These are phyloP conservation scores for Amiota minor DNA, from an alignment of 2,888 invertebrate species.

Conservation along the genomic window DNA sequence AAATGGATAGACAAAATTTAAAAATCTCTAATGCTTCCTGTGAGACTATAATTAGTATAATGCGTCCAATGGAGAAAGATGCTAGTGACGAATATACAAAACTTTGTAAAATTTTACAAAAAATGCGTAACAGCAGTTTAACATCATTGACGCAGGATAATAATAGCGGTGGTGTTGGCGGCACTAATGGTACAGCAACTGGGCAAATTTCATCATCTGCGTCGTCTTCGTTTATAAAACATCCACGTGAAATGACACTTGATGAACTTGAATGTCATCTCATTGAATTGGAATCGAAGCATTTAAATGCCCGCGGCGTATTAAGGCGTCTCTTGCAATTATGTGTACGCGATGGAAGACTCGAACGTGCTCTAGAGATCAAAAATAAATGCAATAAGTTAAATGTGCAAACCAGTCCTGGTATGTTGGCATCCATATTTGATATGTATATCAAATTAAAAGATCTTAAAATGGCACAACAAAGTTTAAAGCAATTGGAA, in stretches of 20 bases:
- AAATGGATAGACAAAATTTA: constrained; percentile 65
- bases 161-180: constrained; percentile 17
- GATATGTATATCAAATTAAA: constrained; percentile 77
- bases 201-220: constrained; percentile 28
- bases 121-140: constrained; percentile 74
- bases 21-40: constrained; percentile 75
- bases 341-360: constrained; percentile 76
- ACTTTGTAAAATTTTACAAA: constrained; percentile 58
- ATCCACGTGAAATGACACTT: constrained; percentile 78
- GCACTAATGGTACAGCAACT: constrained; percentile 39
- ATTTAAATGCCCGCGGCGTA: constrained; percentile 80
- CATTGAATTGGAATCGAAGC: constrained; percentile 79
- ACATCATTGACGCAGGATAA: constrained; percentile 46
- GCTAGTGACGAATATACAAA: constrained; percentile 45
- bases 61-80: constrained; percentile 61
- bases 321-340: constrained; percentile 78
- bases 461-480: constrained; percentile 76
- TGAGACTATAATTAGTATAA: constrained; percentile 69
- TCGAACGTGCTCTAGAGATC: constrained; percentile 76
- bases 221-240: constrained; percentile 71
- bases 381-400: constrained; percentile 75
- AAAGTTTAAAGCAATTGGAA: constrained; percentile 75
- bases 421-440: constrained; percentile 80
- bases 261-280: constrained; percentile 79
- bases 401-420: constrained; percentile 77